A percentile compares a stretch with the other conserved stretches of the same genome.
Evolutionary conservation across 2,888 invertebrate genomes (phyloP).

Genomic region (Diaprepes abbreviatus): DNA sequence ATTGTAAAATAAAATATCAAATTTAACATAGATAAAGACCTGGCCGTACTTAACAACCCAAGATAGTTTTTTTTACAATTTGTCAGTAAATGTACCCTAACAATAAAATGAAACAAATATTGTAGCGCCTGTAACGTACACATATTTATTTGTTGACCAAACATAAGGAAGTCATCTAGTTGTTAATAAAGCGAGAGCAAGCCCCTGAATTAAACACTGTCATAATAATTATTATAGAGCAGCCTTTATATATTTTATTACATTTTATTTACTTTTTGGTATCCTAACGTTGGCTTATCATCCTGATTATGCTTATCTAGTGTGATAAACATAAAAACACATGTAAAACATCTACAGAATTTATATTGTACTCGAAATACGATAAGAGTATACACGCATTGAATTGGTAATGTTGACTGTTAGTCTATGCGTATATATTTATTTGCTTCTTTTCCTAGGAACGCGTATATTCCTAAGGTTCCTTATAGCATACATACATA

Average conservation of each 20-base stretch:
- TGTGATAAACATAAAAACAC: constrained; percentile 65
- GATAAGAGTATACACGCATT: constrained; percentile 57
- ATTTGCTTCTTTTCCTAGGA: constrained; percentile 18
- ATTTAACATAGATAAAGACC: too few relatives aligned
- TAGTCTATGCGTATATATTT: constrained; percentile 37
- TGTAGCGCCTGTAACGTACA: constrained; percentile 30
- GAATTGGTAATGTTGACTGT: constrained; percentile 53
- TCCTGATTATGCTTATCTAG: constrained; percentile 64
- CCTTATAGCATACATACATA: too few relatives aligned
- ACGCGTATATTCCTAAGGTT: too few relatives aligned
- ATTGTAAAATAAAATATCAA: too few relatives aligned
- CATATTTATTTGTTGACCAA: constrained; percentile 35
- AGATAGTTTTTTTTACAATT: background rate
- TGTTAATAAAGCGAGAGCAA: constrained; percentile 39
- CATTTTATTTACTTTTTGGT: constrained; percentile 56
- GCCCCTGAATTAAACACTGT: constrained; percentile 41
- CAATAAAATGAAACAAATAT: constrained; percentile 17
- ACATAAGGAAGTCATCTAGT: constrained; percentile 40
- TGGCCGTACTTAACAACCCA: too few relatives aligned
- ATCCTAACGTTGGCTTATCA: constrained; percentile 58
- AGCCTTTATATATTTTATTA: constrained; percentile 54
- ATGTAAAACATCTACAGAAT: constrained; percentile 64
- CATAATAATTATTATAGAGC: constrained; percentile 40
- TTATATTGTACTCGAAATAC: constrained; percentile 60
- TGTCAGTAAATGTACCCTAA: constrained; percentile 23